Evolutionary conservation across 1,140 invertebrate species (phyloP).

Genomic region (Cyphomyrmex costatus): DNA sequence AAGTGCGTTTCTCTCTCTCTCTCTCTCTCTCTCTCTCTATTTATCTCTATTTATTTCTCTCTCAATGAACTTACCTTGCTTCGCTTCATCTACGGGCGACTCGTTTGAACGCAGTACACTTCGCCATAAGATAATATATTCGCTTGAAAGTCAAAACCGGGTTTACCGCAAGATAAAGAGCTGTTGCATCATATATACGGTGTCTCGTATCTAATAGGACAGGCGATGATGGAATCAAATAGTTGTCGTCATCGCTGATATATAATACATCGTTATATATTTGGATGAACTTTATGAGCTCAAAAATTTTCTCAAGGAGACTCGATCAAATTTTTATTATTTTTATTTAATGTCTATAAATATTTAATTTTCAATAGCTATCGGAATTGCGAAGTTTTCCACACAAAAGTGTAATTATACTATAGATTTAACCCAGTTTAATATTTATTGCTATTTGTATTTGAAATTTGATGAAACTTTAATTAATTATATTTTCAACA

Average conservation of each 20-base stretch:
- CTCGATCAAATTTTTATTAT: neutral
- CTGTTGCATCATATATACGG: conserved; percentile 54
- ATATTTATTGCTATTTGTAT: neutral
- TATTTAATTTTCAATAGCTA: neutral
- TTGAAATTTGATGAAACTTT: neutral
- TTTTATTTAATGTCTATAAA: neutral
- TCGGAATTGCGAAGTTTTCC: neutral
- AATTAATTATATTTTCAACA: neutral
- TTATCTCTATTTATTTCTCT: no score
- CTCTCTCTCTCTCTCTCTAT: no score
- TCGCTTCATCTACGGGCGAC: conserved; percentile 18
- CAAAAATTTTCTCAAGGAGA: neutral
- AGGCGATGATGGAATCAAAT: conserved; percentile 50
- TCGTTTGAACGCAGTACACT: conserved; percentile 22
- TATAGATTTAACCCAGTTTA: neutral
- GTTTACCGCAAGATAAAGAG: conserved; percentile 66
- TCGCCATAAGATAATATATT: conserved; percentile 43
- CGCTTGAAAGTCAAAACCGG: conserved; percentile 68
- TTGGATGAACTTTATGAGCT: neutral
- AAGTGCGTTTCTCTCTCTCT: conserved; percentile 18
- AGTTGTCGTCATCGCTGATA: neutral
- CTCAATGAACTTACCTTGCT: conserved; percentile 26
- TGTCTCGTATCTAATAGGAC: conserved; percentile 52
- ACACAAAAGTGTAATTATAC: neutral
- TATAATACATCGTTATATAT: neutral